phyloP scores from a whole-genome alignment of 2,113 vertebrate genomes.

The Hippocampus zosterae region DNA sequence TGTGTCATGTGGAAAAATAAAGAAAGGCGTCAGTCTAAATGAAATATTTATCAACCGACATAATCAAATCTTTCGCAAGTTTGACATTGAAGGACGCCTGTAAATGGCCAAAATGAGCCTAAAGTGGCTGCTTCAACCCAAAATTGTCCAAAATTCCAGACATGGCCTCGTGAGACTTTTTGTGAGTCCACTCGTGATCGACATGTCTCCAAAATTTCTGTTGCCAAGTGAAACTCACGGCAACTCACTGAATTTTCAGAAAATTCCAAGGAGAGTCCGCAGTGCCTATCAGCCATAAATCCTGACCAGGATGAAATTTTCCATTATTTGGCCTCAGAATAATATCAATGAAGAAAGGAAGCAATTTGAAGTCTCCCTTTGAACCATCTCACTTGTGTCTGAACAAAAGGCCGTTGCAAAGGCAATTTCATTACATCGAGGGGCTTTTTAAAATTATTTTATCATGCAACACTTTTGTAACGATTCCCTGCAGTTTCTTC shows the following conservation, averaged over 20 bases:
- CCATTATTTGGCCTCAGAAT: neutral
- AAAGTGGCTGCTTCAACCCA: neutral
- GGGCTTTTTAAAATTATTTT: no score
- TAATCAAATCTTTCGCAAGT: no score
- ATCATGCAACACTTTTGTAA: neutral
- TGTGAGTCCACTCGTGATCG: neutral
- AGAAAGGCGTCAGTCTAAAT: no score
- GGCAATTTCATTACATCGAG: neutral
- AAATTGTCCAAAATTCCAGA: neutral
- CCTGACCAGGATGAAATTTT: neutral
- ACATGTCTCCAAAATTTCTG: neutral
- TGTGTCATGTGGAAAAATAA: no score
- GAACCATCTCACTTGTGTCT: neutral
- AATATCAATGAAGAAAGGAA: neutral
- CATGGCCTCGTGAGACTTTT: neutral
- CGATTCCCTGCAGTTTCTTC: neutral
- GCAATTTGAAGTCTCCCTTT: neutral
- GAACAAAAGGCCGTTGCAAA: neutral
- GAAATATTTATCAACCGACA: no score
- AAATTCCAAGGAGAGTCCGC: neutral
- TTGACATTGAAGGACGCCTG: no score
- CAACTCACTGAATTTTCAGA: neutral
- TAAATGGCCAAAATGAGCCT: no score
- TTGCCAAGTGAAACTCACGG: neutral
- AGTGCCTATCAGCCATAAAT: neutral